Base-by-base conservation (phyloP, 2,888 invertebrate genomes). In the Perithous albicinctus region DNA sequence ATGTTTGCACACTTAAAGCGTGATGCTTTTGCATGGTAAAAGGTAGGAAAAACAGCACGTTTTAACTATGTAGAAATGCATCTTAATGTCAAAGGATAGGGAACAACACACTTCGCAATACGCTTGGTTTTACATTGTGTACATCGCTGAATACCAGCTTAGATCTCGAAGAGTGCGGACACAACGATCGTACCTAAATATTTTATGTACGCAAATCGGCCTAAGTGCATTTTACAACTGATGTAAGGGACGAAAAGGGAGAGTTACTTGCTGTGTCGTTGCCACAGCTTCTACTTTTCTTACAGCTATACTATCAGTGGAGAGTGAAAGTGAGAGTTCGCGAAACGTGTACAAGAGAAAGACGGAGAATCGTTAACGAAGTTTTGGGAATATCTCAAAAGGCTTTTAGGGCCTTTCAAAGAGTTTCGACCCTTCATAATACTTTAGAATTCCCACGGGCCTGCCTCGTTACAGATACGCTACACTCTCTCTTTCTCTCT, bases 321-420 rank as follows among this genome's bases (percentile, higher is more conserved):
- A 32, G 51, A 38, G 66, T n/a, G 41, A 77, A 35, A 72, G 35
- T 15, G 80, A 63, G 18, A 63, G 51, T 67, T 69, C 38, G 43
- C 38, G 12, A 6, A 32, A 54, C 41, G 63, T 29, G 59, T 51
- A 43, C 51, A 18, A 69, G 72, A 80, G 77, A 73, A 67, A 76
- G 76, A 84, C 64, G 67, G 80, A 83, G 79, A 86, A 85, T 84
- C 87, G 87, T 89, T 89, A 89, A 90, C 89, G 86, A 91, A 91
- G 89, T 90, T 91, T 85, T 89, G 87, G 84, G 87, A 85, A 85
- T 89, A 90, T 89, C 87, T 88, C 88, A 88, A 89, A 90, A 90
- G 87, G 88, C 89, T 90, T 90, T 90, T 88, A 90, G 87, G 78
- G 73, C 75, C 73, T 80, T 80, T 83, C 80, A 78, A 78, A 75